Conservation (phyloP, 2,888 invertebrate species). For the Eupelmus urozonus region DNA sequence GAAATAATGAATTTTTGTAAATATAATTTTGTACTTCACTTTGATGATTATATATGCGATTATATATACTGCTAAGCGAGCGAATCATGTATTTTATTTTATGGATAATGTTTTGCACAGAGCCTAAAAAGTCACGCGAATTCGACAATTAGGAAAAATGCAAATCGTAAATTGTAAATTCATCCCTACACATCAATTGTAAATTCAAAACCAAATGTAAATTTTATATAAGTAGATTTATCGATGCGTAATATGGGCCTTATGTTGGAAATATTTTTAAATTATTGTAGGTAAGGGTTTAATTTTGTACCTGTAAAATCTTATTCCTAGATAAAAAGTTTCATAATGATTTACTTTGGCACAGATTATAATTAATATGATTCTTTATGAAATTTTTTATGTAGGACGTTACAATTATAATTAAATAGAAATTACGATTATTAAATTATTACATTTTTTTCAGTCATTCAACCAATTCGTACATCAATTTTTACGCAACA, state of each 20-base stretch:
- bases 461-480: slow-evolving; percentile 69
- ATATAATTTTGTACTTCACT: slow-evolving; percentile 71
- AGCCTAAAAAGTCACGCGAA: slow-evolving; percentile 52
- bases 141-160: slow-evolving; percentile 52
- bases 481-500: slow-evolving; percentile 76
- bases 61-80: slow-evolving; percentile 50
- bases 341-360: slow-evolving; percentile 1
- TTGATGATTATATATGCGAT: slow-evolving; percentile 55
- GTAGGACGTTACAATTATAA: neutral
- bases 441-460: slow-evolving; percentile 56
- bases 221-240: slow-evolving; percentile 59
- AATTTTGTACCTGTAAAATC: neutral
- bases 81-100: slow-evolving; percentile 58
- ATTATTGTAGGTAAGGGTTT: slow-evolving; percentile 54
- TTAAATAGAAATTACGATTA: too few species aligned
- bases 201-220: slow-evolving; percentile 60
- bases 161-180: slow-evolving; percentile 52
- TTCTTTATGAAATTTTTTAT: slow-evolving; percentile 3
- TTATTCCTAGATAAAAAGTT: slow-evolving; percentile 8
- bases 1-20: slow-evolving; percentile 68
- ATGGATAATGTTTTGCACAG: slow-evolving; percentile 54
- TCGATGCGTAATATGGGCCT: slow-evolving; percentile 53
- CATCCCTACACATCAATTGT: slow-evolving; percentile 44
- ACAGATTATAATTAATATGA: neutral
- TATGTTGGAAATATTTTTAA: slow-evolving; percentile 36